Evolutionary conservation across 2,113 vertebrate genomes (phyloP), one percentile per base, ranked within the genome.

Genomic region (Semnopithecus entellus): DNA sequence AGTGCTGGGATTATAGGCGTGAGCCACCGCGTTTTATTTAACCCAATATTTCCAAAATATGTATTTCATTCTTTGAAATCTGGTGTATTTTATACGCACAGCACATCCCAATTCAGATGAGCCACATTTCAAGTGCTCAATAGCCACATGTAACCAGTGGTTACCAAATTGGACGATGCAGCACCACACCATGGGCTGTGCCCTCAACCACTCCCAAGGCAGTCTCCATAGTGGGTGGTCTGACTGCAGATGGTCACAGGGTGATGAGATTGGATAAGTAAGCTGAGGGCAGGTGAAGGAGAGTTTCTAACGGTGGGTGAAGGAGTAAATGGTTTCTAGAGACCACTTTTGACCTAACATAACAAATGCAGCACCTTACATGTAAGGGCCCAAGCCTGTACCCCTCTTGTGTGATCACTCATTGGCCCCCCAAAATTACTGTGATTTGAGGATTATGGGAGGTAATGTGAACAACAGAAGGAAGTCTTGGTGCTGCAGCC

Each of bases 11-110:
- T 50, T 50, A 50, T 3, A 50, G 48, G 48, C 13, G 48, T 13
- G 13, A 50, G 48, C 13, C 12, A 50, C 13, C 0, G 3, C 48
- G 48, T 89, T 38, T 90, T 85, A 80, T 72, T 91, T 78, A 79
- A n/a, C 27, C 38, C 17, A 30, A 0, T 57, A 66, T 76, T 89
- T 72, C 38, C 25, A 38, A 95, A 76, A 79, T 25, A 76, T 3
- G 43, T n/a, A 81, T 61, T 81, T 38, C 43, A 14, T 64, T 90
- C 68, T 90, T 90, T 92, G 43, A 64, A 88, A 75, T 76, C 55
- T n/a, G 40, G 48, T 68, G 14, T 61, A 38, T 40, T 70, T 79
- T 79, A 66, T 18, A 32, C 61, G 8, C 76, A 32, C 0, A 20
- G 78, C 32, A 59, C 40, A 40, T 50, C n/a, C 43, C 75, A 73